Evolutionary conservation across 2,888 invertebrate species (phyloP).

Genomic region (Cosmia trapezina): DNA sequence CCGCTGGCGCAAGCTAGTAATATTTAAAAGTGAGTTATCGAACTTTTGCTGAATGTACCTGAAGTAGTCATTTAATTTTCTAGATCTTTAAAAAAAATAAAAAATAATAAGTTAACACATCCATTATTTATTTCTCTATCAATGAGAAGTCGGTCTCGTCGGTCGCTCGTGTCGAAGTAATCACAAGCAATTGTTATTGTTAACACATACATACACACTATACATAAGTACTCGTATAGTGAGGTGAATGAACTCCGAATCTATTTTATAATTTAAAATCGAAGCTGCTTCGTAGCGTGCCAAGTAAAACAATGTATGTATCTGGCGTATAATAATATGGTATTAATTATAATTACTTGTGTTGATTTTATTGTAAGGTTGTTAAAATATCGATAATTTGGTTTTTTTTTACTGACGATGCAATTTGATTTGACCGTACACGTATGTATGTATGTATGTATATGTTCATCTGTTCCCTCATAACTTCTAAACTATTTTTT

Average conservation of each 20-base stretch:
- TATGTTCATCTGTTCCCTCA: no score
- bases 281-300: conserved; percentile 40
- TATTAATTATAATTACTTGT: conserved; percentile 31
- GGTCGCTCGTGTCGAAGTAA: conserved; percentile 75
- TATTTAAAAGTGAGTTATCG: no score
- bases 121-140: conserved; percentile 36
- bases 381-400: background rate
- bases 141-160: conserved; percentile 39
- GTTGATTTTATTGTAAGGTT: conserved; percentile 5
- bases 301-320: conserved; percentile 57
- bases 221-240: conserved; percentile 17
- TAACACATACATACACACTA: conserved; percentile 42
- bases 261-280: conserved; percentile 56
- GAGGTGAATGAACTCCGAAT: conserved; percentile 63
- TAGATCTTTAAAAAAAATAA: no score
- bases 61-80: background rate
- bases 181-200: conserved; percentile 77
- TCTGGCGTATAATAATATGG: conserved; percentile 11
- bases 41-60: no score
- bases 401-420: no score
- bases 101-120: conserved; percentile 30
- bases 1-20: no score
- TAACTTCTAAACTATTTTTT: no score
- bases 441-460: no score
- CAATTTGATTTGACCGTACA: no score